Base-by-base conservation (phyloP, 1,140 invertebrate genomes). In the Magallana gigas region DNA sequence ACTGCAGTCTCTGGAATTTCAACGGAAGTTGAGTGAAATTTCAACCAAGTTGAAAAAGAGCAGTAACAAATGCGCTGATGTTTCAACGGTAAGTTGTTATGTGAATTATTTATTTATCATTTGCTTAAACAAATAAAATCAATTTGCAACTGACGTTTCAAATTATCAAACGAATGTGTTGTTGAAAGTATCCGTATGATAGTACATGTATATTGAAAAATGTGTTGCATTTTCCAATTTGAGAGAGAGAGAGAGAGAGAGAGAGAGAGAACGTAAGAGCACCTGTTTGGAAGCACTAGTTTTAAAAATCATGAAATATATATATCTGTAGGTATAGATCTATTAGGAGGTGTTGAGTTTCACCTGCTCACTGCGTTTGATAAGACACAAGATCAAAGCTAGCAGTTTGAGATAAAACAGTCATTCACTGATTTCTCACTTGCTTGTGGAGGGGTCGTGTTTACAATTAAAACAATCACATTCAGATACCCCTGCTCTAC, bases 1-100 rank as follows among this genome's bases (percentile, higher is more conserved):
- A 29, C 62, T 71, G 8, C 90, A 92, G 29, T 88, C 86, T 48
- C 48, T 82, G 56, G 48, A 87, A 6, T 92, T 91, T 86, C 86
- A 90, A 57, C 62, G 85, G 82, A 91, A 89, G 62, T 85, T 88
- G 80, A n/a, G 58, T 14, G 81, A 83, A 36, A 36, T 76, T 76
- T 76, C 68, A 29, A 76, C 68, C 8, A 76, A 76, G 68, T 29
- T 29, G 18, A 76, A 29, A 76, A 76, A 76, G 36, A 9, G 68
- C 23, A 29, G 23, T 29, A 76, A 48, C 36, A 48, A 76, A 12
- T 5, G 68, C 23, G 68, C 36, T 18, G 36, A 76, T 29, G 68
- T 29, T 12, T 23, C 68, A 8, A 76, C 68, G 68, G 68, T 76
- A 76, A 76, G 68, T 12, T 36, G 23, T 18, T 18, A 18, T 23